Evolutionary conservation across 2,797 vertebrate species (phyloP).

Genomic region (Mico argentatus): DNA sequence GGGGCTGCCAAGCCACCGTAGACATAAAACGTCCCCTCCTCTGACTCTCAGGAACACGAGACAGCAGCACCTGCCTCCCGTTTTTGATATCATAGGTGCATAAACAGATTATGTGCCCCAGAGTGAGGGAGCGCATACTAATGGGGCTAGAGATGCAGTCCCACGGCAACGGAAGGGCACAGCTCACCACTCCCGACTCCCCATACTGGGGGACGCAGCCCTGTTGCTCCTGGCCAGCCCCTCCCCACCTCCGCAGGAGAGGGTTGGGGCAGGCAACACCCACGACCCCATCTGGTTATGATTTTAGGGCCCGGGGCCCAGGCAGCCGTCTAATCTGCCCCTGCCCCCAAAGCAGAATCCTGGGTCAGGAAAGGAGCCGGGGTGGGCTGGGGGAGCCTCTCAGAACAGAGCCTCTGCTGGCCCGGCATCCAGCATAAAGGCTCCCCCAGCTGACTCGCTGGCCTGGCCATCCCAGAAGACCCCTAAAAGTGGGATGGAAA

Average conservation of each 20-base stretch:
- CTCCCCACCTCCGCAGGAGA: background rate
- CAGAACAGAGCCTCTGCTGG: background rate
- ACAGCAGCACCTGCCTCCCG: conserved; percentile 67
- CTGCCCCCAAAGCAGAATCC: background rate
- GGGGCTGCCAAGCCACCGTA: conserved; percentile 44
- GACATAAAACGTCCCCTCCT: conserved; percentile 62
- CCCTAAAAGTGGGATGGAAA: background rate
- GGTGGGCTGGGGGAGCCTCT: background rate
- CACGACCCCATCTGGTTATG: background rate
- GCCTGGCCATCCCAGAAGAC: background rate
- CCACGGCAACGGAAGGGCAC: background rate
- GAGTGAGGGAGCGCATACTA: background rate
- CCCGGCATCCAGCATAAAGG: background rate
- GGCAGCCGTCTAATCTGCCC: background rate
- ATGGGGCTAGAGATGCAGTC: background rate
- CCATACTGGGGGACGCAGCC: background rate
- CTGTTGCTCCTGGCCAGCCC: background rate
- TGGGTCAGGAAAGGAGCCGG: background rate
- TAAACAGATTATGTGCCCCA: background rate
- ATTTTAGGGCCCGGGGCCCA: background rate
- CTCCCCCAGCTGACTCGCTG: background rate
- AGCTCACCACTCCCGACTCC: background rate
- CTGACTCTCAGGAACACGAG: background rate
- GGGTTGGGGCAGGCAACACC: background rate
- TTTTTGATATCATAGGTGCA: conserved; percentile 59